Base-by-base conservation (phyloP, 1,140 invertebrate genomes). In the Cydia amplana region DNA sequence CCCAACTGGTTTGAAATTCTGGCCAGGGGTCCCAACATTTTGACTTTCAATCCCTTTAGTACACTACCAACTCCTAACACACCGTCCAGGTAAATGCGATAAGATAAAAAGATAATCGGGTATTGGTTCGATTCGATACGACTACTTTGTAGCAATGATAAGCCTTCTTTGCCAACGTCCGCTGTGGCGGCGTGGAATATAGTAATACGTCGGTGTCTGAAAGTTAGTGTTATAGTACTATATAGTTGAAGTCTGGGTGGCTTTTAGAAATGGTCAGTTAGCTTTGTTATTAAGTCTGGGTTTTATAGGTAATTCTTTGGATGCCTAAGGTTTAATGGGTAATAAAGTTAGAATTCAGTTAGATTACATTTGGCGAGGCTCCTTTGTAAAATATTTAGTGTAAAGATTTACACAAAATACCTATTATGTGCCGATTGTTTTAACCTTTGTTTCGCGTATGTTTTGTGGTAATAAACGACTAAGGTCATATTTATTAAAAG, bases 1-100 rank as follows among this genome's bases (percentile, higher is more conserved):
- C 92, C 93, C 78, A 93, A 76, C 72, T 86, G 79, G 63, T 83
- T 82, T 12, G 84, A 85, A 80, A 86, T 82, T 63, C 82, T 87
- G 14, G 86, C 81, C 12, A 87, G 32, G 18, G 86, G 81, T 43
- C 84, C 84, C 51, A 87, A 80, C 90, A 92, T 92, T 84, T 87
- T 90, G 67, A 75, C 16, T 82, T 64, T 46, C 25, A 25, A 51
- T n/a, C 12, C n/a, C 18, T 51, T 49, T 46, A 25, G 36, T 25
- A 46, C 72, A 46, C 43, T 49, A 46, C 36, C 25, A 18, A 23
- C n/a, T 14, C 5, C 1, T 49, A 70, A 18, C 32, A n/a, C 64
- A 70, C 65, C 77, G 72, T 74, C 74, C 81, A 89, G 82, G 84
- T 87, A 83, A 80, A 80, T 76, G 67, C 81, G 90, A 90, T 90